These are phyloP conservation scores for Orchestes rusci DNA, from an alignment of 2,888 invertebrate species.

Conservation along the genomic window DNA sequence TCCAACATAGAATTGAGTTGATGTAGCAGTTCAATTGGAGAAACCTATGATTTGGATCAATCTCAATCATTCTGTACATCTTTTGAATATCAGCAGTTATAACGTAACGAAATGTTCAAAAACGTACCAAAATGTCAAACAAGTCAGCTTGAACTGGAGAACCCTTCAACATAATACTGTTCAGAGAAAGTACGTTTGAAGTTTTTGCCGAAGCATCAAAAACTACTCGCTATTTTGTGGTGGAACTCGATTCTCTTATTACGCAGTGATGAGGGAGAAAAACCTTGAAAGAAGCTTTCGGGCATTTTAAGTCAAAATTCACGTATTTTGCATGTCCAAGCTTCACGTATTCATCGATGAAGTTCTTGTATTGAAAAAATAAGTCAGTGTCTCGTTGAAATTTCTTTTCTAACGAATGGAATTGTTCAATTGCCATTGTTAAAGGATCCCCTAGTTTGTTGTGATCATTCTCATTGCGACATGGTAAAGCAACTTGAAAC, in stretches of 20 bases:
- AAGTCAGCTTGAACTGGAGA: conserved; percentile 16
- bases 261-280: conserved; percentile 17
- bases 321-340: conserved; percentile 7
- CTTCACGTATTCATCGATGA: conserved; percentile 8
- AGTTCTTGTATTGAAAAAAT: conserved; percentile 7
- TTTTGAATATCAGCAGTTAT: conserved; percentile 18
- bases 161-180: conserved; percentile 19
- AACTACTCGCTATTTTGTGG: conserved; percentile 15
- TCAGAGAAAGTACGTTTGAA: conserved; percentile 11
- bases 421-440: conserved; percentile 2
- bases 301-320: not conserved
- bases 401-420: not conserved
- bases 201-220: conserved; percentile 16
- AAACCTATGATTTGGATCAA: conserved; percentile 9
- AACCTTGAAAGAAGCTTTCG: conserved; percentile 2
- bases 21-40: conserved; percentile 3
- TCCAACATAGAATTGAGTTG: conserved; percentile 10
- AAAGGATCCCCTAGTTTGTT: conserved; percentile 7
- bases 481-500: conserved; percentile 15
- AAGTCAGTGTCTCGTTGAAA: not conserved
- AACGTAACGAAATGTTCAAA: conserved; percentile 10
- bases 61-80: conserved; percentile 18
- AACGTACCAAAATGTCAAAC: conserved; percentile 15
- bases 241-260: conserved; percentile 5
- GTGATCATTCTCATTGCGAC: conserved; percentile 5